Base-by-base conservation (phyloP, 2,888 invertebrate species). In the Perizoma affinitatum region DNA sequence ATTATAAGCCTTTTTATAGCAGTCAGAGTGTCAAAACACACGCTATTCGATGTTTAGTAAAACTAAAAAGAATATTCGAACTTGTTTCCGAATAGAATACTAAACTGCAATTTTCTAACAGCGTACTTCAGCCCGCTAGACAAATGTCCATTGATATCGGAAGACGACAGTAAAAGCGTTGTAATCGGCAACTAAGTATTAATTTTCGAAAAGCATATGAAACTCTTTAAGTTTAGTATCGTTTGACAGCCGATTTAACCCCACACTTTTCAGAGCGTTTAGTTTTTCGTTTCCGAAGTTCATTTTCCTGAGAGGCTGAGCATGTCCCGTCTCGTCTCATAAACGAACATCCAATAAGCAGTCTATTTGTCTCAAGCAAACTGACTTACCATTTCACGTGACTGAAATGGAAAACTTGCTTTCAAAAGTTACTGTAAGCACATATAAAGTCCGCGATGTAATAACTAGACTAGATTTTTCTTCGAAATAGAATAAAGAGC, bases 331-430 rank as follows among this genome's bases (percentile, higher is more conserved):
- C 44, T 44, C 11, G 44, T 44, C 43, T 43, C 43, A 9, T 11
- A 43, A 43, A 43, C 43, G 34, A 46, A 54, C 33, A 46, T 36
- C 47, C 47, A 54, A 54, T 47, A 47, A 41, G 45, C 54, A 47
- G 54, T 46, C 34, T 38, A 58, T 58, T 58, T 58, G 49, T 58
- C 40, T 49, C 33, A 44, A 53, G 48, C 48, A 58, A 53, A 48
- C 58, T 53, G 38, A 58, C 49, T 48, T 53, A 53, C 48, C 44
- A 58, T 48, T 53, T 53, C 7, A 34, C 58, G 49, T 53, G 58
- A 54, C 53, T 40, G 22, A 45, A 53, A 38, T 53, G 9, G 9
- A 11, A 10, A 53, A 45, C 10, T 40, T 45, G 7, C 8, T 38
- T 7, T 6, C 38, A 38, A 38, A 38, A 38, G 6, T 38, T 38